These are phyloP conservation scores for Lytechinus variegatus DNA, from an alignment of 35 echinoderm and acorn worm genomes.

Conservation along the genomic window DNA sequence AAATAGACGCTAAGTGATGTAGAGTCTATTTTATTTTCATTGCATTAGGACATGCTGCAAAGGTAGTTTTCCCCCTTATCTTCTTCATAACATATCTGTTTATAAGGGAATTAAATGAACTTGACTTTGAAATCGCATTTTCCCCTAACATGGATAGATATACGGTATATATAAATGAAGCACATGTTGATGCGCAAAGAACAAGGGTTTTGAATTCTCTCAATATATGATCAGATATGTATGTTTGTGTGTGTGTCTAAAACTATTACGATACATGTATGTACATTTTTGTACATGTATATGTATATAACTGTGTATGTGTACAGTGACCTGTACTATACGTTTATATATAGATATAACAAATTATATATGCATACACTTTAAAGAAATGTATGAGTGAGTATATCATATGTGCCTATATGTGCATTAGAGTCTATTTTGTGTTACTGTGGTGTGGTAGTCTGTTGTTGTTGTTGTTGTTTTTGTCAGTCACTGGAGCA, in stretches of 20 bases:
- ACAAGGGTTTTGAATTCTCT: background rate
- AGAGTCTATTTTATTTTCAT: background rate
- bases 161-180: background rate
- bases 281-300: slow-evolving; percentile 40
- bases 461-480: background rate
- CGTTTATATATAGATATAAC: slow-evolving; percentile 40
- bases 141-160: background rate
- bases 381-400: background rate
- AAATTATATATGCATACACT: slow-evolving; percentile 33
- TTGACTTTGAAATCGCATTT: background rate
- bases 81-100: background rate
- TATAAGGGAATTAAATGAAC: background rate
- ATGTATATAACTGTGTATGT: slow-evolving; percentile 48
- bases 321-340: slow-evolving; percentile 22
- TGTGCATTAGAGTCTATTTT: background rate
- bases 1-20: background rate
- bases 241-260: slow-evolving; percentile 14
- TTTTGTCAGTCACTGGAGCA: background rate
- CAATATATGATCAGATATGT: background rate
- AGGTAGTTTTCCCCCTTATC: background rate
- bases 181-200: background rate
- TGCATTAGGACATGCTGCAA: background rate
- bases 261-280: background rate
- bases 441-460: background rate
- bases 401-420: background rate